Evolutionary conservation across 2,797 vertebrate genomes (phyloP).

Genomic region (Melanogrammus aeglefinus): DNA sequence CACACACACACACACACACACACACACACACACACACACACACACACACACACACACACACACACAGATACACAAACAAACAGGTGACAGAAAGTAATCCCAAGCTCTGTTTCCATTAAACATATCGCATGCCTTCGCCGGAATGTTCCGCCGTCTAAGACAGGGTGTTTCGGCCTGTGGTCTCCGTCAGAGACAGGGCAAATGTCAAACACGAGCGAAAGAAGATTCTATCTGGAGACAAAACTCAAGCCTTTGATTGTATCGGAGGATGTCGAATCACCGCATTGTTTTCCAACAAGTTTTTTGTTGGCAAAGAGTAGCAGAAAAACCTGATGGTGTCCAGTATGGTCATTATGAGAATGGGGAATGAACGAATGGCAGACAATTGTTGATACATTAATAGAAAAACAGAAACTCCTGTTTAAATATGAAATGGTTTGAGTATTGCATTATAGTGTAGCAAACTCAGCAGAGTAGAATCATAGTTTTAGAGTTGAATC

Average conservation of each 20-base stretch:
- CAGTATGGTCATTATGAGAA: not conserved
- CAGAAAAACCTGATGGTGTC: not conserved
- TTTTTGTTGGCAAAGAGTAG: no score
- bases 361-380: not conserved
- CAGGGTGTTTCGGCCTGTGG: constrained; percentile 15
- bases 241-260: not conserved
- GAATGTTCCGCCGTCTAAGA: constrained; percentile 42
- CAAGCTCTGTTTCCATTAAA: constrained; percentile 51
- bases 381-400: not conserved
- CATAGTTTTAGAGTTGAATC: not conserved
- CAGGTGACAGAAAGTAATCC: constrained; percentile 39
- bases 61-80: constrained; percentile 16
- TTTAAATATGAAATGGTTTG: not conserved
- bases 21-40: no score
- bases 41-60: not conserved
- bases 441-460: not conserved
- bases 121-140: constrained; percentile 42
- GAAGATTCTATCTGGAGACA: not conserved
- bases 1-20: no score
- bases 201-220: constrained; percentile 15
- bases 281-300: not conserved
- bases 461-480: not conserved
- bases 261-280: not conserved
- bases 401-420: not conserved
- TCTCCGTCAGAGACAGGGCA: constrained; percentile 22